Evolutionary conservation across 2,888 invertebrate genomes (phyloP), one percentile per base, ranked within the genome.

Genomic region (Nasonia oneida): DNA sequence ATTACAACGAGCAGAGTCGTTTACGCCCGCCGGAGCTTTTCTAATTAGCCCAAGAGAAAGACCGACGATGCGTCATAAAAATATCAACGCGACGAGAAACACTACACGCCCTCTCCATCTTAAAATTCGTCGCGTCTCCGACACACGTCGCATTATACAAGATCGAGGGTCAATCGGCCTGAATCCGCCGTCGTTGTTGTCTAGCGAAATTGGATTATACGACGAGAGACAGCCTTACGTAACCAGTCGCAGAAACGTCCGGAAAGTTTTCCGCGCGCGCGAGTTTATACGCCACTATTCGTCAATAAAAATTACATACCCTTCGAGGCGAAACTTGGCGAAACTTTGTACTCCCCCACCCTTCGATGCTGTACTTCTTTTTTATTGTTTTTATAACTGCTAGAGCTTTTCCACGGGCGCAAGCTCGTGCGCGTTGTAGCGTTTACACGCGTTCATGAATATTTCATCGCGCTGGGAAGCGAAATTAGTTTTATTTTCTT

Each of bases 231-330:
- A 23, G 18, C 50, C 64, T 78, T 73, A 85, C 73, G 57, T 85
- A 85, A 85, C 81, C 67, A 79, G 67, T 79, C 50, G 79, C 29
- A 50, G 77, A 83, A 83, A 75, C 67, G 67, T 33, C 61, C 75
- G 37, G 67, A 78, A 74, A 85, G 76, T 85, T 83, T 82, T 83
- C 70, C 75, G n/a, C 53, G 64, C 75, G n/a, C 64, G 50, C 37
- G 64, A 73, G 37, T 42, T 83, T 85, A 81, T 81, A 85, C 23
- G 47, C 61, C 71, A 12, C 64, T 80, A 42, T 86, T 86, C 81
- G 64, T 85, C 85, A 86, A 86, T 86, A 83, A 83, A 82, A 83
- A 83, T 86, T 83, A 79, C 82, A 85, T 78, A 74, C 61, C 64
- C 42, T 61, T 39, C 57, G 42, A 74, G 39, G 37, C 64, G 73